Conservation (phyloP, 2,888 invertebrate species). For the Melieria crassipennis region DNA sequence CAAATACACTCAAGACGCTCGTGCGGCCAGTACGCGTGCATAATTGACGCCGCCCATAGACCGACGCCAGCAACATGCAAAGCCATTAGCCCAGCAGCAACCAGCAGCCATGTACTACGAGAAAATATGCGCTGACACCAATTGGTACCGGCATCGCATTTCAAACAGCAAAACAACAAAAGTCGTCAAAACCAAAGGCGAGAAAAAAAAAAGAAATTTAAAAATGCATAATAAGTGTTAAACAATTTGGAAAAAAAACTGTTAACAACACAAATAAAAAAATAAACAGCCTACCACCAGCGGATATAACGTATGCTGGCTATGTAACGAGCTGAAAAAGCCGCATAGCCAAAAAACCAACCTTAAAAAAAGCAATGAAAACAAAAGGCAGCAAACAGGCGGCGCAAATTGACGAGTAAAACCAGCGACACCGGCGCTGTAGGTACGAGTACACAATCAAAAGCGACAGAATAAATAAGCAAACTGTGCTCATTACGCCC, state of each 20-base stretch:
- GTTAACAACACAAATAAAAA: constrained; percentile 37
- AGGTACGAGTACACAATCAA: constrained; percentile 8
- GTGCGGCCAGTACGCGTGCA: too few relatives aligned
- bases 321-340: background rate
- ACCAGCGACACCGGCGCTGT: background rate
- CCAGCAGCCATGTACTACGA: constrained; percentile 12
- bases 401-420: background rate
- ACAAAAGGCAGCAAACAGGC: background rate
- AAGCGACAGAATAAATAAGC: constrained; percentile 16
- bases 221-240: constrained; percentile 35
- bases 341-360: constrained; percentile 1
- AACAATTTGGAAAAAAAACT: constrained; percentile 34
- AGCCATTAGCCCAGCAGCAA: too few relatives aligned
- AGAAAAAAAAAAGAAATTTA: constrained; percentile 28
- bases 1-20: too few relatives aligned
- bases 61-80: too few relatives aligned
- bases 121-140: constrained; percentile 52
- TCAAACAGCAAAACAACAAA: background rate
- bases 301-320: background rate
- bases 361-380: background rate
- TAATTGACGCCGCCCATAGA: too few relatives aligned
- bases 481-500: constrained; percentile 27
- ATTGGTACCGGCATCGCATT: constrained; percentile 40
- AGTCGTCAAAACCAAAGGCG: background rate
- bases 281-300: background rate